Percentiles rank a stretch among this genome's conserved stretches.
Conservation (phyloP, 1,140 invertebrate species). For the Dinothrombium tinctorium region DNA sequence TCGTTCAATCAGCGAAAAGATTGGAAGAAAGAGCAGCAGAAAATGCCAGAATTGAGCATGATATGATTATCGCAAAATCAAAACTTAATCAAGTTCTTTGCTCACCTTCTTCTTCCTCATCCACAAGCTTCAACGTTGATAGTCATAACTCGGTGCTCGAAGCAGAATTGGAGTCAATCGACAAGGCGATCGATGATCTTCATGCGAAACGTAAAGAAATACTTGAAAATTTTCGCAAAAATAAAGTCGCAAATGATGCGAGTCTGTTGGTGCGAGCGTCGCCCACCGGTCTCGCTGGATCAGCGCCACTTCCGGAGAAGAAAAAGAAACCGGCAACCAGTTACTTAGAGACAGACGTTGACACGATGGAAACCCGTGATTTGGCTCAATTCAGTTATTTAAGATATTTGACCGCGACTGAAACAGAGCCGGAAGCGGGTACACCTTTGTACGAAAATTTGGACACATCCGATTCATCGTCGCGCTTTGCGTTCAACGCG, state of each 20-base stretch:
- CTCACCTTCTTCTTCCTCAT: slow-evolving; percentile 13
- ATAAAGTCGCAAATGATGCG: background rate
- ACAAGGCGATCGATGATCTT: slow-evolving; percentile 54
- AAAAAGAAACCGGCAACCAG: slow-evolving; percentile 18
- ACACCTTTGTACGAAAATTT: background rate
- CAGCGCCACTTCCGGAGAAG: slow-evolving; percentile 19
- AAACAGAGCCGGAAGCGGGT: background rate
- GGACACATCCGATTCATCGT: no score
- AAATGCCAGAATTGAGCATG: slow-evolving; percentile 61
- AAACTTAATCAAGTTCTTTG: slow-evolving; percentile 44
- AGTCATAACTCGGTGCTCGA: slow-evolving; percentile 28
- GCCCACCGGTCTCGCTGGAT: slow-evolving; percentile 12
- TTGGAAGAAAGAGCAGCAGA: slow-evolving; percentile 69
- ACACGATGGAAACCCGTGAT: slow-evolving; percentile 21
- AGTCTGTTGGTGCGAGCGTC: slow-evolving; percentile 5
- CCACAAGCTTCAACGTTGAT: slow-evolving; percentile 3
- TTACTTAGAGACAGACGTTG: slow-evolving; percentile 3
- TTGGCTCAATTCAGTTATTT: slow-evolving; percentile 10
- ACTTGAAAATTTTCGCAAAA: slow-evolving; percentile 1
- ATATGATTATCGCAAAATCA: slow-evolving; percentile 52
- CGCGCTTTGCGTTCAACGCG: no score
- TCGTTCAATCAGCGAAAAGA: slow-evolving; percentile 74
- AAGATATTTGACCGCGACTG: background rate
- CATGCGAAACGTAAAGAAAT: slow-evolving; percentile 49
- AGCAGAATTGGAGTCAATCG: slow-evolving; percentile 51